Base-by-base conservation (phyloP, 53 echinoderm and acorn worm species). In the Actinopyga echinites region DNA sequence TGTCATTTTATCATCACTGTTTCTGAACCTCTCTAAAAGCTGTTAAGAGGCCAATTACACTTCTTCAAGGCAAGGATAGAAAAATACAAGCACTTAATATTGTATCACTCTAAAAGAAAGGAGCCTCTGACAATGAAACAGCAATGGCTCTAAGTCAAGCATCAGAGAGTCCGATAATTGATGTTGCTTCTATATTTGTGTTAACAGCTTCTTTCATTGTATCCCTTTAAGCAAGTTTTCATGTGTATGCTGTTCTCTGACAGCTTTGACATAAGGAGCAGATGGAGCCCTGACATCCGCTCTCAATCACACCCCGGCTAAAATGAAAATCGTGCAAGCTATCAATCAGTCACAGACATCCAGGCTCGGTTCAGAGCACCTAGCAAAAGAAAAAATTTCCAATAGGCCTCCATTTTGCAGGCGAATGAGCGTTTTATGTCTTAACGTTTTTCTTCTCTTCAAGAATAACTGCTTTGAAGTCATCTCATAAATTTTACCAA, bases 291-390 rank as follows among this genome's bases (percentile, higher is more conserved):
- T 42, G 71, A 71, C 71, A 71, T 71, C 28, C 71, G 42, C 71
- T 71, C 71, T 71, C 71, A 71, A 71, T 71, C 71, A 71, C 71
- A 71, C 71, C 71, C 71, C 44, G 71, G 44, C 71, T 71, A 44
- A 71, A 71, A 71, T 71, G 71, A 71, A 71, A 71, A 71, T 71
- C 71, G 71, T 71, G 71, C 45, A 71, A 44, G 71, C 71, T 44
- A 71, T 71, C 71, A 71, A 71, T 71, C 71, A 71, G 10, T 21
- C 42, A 40, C 44, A 71, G 71, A 71, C 71, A 71, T 23, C 21
- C 42, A 71, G 71, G 44, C 71, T 71, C 71, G 38, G 71, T 44
- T 23, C 42, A 71, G 44, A 24, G 71, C 23, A 71, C 24, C 71
- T 22, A 34, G 40, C 49, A 49, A 49, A 49, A 40, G 71, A 23